Base-by-base conservation (phyloP, 2,888 invertebrate genomes). In the Anoplius nigerrimus region DNA sequence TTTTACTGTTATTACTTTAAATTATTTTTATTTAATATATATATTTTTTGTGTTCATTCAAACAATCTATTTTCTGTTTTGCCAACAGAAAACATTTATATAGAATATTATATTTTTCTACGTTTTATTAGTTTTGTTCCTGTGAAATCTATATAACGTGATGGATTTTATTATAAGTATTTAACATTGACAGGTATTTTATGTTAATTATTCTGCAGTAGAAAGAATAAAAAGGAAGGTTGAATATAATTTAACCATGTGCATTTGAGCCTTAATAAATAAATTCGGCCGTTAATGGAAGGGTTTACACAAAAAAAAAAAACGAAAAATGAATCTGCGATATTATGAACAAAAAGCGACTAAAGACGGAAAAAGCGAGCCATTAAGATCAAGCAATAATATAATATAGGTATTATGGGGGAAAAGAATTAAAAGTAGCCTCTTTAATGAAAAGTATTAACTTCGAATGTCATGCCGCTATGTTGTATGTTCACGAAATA, bases 341-440 rank as follows among this genome's bases (percentile, higher is more conserved):
- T 34, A 34, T 34, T 34, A 34, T 34, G 11, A 34, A 34, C 34
- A 34, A 34, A 34, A 34, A 3, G 34, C 34, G 34, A 34, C 1
- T 34, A 34, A 34, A 53, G 45, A 53, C 13, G 43, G 42, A 68
- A 46, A 66, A 27, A 62, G 62, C 54, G 58, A 74, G 69, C 79
- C 71, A 83, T 80, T 69, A 89, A 90, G 90, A 89, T 89, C 89
- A 90, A 90, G 90, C 90, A 91, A 91, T 90, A 90, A 87, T 80
- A 82, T 84, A 80, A 80, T 74, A 72, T 84, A 84, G 82, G 78
- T 84, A 81, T 86, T 85, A 85, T 75, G 79, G 72, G 74, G 81
- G 42, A 67, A 79, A 63, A 70, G 69, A 74, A 72, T 75, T 70
- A 60, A 74, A 59, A 55, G 70, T 76, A 74, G 76, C 72, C 67